Conservation (phyloP, 2,113 vertebrate species). For the Macquaria ambigua region DNA sequence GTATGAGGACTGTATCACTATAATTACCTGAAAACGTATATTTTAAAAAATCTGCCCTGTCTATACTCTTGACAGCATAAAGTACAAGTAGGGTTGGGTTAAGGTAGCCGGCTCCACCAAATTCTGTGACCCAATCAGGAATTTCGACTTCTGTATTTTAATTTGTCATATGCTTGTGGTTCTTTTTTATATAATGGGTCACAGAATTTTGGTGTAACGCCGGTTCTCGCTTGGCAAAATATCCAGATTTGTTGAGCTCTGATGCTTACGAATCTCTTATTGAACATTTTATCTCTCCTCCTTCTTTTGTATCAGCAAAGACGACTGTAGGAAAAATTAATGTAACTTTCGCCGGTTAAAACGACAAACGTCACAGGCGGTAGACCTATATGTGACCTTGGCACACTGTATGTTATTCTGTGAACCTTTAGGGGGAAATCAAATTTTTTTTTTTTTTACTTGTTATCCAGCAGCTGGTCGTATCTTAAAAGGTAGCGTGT, state of each 20-base stretch:
- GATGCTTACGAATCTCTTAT: background rate
- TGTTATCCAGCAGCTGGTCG: conserved; percentile 12
- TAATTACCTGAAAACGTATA: conserved; percentile 16
- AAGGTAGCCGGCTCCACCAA: background rate
- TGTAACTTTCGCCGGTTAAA: background rate
- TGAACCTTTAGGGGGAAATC: background rate
- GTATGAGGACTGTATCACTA: conserved; percentile 8
- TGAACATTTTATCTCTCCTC: background rate
- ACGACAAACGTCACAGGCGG: background rate
- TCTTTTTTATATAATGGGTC: background rate
- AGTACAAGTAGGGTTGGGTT: conserved; percentile 9
- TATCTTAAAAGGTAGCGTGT: conserved; percentile 16
- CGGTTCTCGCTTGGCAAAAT: background rate
- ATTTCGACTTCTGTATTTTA: background rate
- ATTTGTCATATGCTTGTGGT: background rate
- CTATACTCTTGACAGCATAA: conserved; percentile 6
- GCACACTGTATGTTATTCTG: background rate
- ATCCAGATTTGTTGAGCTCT: background rate
- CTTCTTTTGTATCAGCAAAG: background rate
- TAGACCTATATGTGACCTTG: background rate
- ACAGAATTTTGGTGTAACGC: background rate
- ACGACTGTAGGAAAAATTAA: background rate
- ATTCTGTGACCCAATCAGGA: background rate
- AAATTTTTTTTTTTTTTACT: background rate
- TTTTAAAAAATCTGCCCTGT: background rate